Evolutionary conservation across 2,113 vertebrate species (phyloP).

Genomic region (Ciconia boyciana): DNA sequence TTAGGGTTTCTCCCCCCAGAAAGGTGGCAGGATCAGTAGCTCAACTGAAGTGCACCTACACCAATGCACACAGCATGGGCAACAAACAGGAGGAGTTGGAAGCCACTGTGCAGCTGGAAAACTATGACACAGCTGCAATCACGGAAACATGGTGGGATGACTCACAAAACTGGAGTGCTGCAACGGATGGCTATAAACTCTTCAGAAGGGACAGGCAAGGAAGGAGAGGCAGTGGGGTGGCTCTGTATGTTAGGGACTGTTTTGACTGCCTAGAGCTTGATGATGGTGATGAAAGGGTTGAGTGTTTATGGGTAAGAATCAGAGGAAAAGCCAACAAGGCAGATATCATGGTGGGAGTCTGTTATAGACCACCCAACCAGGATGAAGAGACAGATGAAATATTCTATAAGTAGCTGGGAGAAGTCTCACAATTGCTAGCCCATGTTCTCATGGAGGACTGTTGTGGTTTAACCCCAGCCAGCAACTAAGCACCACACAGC

Average conservation of each 20-base stretch:
- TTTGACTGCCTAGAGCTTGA: not conserved
- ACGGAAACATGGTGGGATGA: not conserved
- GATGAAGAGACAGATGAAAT: not conserved
- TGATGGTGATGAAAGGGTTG: not conserved
- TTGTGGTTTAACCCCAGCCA: too few species aligned
- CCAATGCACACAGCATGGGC: not conserved
- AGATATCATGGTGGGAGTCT: not conserved
- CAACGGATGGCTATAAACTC: not conserved
- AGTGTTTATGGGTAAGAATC: not conserved
- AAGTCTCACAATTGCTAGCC: not conserved
- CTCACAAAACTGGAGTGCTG: not conserved
- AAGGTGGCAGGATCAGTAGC: not conserved
- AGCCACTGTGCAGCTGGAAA: not conserved
- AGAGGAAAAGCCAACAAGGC: not conserved
- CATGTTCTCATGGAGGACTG: not conserved
- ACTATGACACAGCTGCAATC: not conserved
- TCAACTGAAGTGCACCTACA: not conserved
- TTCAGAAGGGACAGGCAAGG: not conserved
- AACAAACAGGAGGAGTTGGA: not conserved
- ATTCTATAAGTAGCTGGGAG: not conserved
- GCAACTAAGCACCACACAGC: too few species aligned
- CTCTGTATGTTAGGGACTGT: not conserved
- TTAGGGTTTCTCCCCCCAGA: not conserved
- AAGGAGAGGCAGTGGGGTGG: not conserved
- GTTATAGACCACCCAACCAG: not conserved